A percentile compares a stretch with the other conserved stretches of the same genome.
These are phyloP conservation scores for Oxycera nigricornis DNA, from an alignment of 2,888 invertebrate genomes.

Conservation along the genomic window DNA sequence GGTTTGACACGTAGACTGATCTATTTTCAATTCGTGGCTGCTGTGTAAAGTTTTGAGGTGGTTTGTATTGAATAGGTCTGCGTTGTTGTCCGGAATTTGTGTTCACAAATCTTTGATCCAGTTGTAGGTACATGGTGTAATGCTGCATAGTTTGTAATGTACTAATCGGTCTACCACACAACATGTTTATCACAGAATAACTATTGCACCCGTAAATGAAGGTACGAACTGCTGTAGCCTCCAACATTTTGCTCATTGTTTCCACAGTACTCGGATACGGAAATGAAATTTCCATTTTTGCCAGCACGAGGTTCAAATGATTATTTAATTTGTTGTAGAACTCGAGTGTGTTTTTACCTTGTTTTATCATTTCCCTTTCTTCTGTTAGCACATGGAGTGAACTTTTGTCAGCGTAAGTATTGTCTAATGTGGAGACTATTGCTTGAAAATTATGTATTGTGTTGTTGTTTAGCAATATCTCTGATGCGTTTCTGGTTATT, in stretches of 20 bases:
- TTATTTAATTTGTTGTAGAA: slow-evolving; percentile 8
- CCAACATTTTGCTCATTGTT: no score
- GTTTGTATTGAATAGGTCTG: background rate
- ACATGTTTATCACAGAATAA: background rate
- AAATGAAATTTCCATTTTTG: background rate
- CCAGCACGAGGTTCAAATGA: background rate
- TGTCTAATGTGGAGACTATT: no score
- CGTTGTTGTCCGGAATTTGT: background rate
- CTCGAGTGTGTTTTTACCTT: background rate
- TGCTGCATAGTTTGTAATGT: slow-evolving; percentile 1
- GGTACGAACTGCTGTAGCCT: background rate
- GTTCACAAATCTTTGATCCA: background rate
- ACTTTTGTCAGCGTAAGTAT: no score
- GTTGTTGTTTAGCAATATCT: background rate
- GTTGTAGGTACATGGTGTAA: background rate
- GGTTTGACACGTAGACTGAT: background rate
- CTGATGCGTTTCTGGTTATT: background rate
- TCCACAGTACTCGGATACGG: background rate
- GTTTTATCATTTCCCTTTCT: background rate
- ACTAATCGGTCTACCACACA: background rate
- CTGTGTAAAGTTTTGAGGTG: background rate
- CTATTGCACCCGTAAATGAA: slow-evolving; percentile 1
- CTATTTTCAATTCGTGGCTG: background rate
- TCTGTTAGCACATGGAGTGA: background rate
- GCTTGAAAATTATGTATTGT: background rate